phyloP scores from a whole-genome alignment of 1,140 invertebrate genomes.

The Penaeus indicus region DNA sequence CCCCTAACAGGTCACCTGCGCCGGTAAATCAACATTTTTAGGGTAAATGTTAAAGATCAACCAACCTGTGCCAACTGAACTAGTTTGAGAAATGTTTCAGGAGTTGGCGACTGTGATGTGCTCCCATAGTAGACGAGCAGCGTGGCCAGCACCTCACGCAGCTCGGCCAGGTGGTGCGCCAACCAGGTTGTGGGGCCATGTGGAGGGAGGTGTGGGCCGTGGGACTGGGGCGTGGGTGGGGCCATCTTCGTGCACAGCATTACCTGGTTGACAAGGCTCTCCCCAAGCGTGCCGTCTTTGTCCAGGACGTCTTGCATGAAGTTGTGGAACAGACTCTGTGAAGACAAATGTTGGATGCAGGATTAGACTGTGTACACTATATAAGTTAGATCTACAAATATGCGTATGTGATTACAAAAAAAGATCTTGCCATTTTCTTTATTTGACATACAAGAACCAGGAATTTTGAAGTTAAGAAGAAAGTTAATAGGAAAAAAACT shows the following conservation, averaged over 20 bases:
- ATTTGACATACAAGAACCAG: too few relatives aligned
- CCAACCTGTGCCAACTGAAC: slow-evolving; percentile 50
- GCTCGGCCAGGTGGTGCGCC: slow-evolving; percentile 51
- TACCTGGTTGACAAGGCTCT: slow-evolving; percentile 45
- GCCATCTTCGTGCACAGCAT: neutral
- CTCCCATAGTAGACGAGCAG: slow-evolving; percentile 55
- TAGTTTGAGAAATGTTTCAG: slow-evolving; percentile 44
- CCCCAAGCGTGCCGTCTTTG: slow-evolving; percentile 43
- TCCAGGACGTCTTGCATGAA: slow-evolving; percentile 55
- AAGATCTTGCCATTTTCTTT: too few relatives aligned
- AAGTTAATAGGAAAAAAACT: too few relatives aligned
- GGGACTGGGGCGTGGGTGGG: slow-evolving; percentile 20
- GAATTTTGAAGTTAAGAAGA: too few relatives aligned
- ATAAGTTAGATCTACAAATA: neutral
- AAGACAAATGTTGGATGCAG: neutral
- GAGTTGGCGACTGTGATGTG: slow-evolving; percentile 25
- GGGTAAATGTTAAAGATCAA: neutral
- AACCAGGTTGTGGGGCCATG: slow-evolving; percentile 37
- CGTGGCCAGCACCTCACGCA: slow-evolving; percentile 44
- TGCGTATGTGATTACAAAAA: neutral
- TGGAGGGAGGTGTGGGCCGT: slow-evolving; percentile 38
- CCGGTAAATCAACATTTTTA: too few relatives aligned
- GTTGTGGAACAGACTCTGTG: slow-evolving; percentile 48
- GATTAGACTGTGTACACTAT: too few relatives aligned
- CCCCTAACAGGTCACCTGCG: too few relatives aligned